Conservation (phyloP, 2,888 invertebrate genomes). For the Scotopteryx bipunctaria region DNA sequence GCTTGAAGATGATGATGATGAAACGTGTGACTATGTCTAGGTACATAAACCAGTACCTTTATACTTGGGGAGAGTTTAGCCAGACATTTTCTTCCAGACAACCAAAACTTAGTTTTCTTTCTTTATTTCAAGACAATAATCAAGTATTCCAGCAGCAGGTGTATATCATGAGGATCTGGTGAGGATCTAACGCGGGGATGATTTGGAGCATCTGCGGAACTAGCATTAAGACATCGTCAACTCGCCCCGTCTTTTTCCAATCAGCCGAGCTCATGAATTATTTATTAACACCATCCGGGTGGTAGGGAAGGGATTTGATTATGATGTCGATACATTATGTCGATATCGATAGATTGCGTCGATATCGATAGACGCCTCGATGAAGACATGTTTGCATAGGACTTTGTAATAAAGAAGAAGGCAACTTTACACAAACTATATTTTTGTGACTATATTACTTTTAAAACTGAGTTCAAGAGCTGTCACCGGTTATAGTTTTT, state of each 20-base stretch:
- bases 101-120: not conserved
- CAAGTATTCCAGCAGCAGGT: constrained; percentile 7
- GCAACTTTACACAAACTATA: too few species aligned
- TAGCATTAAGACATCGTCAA: constrained; percentile 39
- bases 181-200: constrained; percentile 25
- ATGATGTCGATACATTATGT: constrained; percentile 14
- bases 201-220: constrained; percentile 33
- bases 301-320: constrained; percentile 21
- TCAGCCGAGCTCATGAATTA: constrained; percentile 40
- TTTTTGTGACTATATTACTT: too few species aligned
- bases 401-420: too few species aligned
- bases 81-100: not conserved
- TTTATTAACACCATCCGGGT: constrained; percentile 35
- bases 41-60: too few species aligned
- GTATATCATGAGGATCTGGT: not conserved
- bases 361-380: too few species aligned
- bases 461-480: too few species aligned
- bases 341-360: too few species aligned
- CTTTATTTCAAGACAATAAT: constrained; percentile 1
- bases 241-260: constrained; percentile 39
- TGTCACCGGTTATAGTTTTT: too few species aligned
- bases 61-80: too few species aligned
- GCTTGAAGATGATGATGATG: too few species aligned
- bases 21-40: too few species aligned
- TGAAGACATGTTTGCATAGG: too few species aligned